Conservation (phyloP, 1,140 invertebrate genomes). For the Uloborus diversus region DNA sequence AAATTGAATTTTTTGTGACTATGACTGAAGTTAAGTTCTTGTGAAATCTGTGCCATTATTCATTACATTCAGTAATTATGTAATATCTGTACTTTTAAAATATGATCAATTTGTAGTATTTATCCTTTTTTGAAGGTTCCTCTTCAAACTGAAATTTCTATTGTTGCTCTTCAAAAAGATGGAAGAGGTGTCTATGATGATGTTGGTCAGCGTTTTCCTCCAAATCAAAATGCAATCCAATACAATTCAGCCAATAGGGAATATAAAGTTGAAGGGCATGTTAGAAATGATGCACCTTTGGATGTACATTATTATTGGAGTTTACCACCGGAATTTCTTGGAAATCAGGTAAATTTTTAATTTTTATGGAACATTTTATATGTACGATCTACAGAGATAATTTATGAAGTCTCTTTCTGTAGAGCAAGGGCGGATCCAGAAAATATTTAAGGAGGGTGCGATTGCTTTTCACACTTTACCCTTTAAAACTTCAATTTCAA, state of each 20-base stretch:
- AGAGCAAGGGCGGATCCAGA: too few relatives aligned
- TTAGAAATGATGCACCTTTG: slow-evolving; percentile 50
- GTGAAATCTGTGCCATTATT: too few relatives aligned
- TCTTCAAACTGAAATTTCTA: slow-evolving; percentile 56
- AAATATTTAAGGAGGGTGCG: too few relatives aligned
- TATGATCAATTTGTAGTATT: too few relatives aligned
- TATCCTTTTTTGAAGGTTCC: slow-evolving; percentile 51
- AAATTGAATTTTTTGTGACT: too few relatives aligned
- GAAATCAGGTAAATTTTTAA: slow-evolving; percentile 58
- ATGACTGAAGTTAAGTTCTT: too few relatives aligned
- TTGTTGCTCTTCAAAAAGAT: slow-evolving; percentile 55
- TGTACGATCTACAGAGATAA: too few relatives aligned
- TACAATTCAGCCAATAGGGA: slow-evolving; percentile 56
- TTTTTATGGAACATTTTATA: not conserved
- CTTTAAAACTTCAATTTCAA: not conserved
- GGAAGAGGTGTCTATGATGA: slow-evolving; percentile 54
- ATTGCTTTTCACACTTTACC: too few relatives aligned
- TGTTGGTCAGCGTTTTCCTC: slow-evolving; percentile 56
- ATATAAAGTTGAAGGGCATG: slow-evolving; percentile 55
- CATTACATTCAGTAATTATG: too few relatives aligned
- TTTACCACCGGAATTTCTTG: slow-evolving; percentile 60
- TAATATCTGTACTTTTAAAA: not conserved
- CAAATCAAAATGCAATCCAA: slow-evolving; percentile 59
- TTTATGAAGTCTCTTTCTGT: too few relatives aligned
- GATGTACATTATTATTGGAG: slow-evolving; percentile 60